Evolutionary conservation across 1,140 invertebrate species (phyloP).

Genomic region (Diorhabda carinulata): DNA sequence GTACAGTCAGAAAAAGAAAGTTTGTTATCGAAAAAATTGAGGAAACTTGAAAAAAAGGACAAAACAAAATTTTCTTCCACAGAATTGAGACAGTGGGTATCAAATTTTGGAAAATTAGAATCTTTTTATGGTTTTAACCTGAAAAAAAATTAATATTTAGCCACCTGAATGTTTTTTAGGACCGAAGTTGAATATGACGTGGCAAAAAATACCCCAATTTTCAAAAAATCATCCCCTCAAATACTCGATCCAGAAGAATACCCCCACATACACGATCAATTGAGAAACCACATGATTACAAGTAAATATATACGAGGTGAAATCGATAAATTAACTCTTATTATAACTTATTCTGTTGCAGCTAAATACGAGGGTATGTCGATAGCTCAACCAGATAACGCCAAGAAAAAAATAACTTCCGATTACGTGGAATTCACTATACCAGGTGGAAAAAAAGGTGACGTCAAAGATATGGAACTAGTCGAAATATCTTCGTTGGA

Average conservation of each 20-base stretch:
- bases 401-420: conserved; percentile 64
- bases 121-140: no score
- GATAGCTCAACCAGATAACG: conserved; percentile 49
- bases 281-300: conserved; percentile 32
- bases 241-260: conserved; percentile 30
- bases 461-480: conserved; percentile 61
- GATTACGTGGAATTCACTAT: conserved; percentile 86
- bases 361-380: conserved; percentile 34
- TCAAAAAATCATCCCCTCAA: conserved; percentile 25
- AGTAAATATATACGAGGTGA: conserved; percentile 21
- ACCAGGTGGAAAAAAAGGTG: conserved; percentile 66
- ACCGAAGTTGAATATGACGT: conserved; percentile 32
- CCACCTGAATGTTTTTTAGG: conserved; percentile 19
- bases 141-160: no score
- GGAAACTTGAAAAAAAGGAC: conserved; percentile 83
- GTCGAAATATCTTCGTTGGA: conserved; percentile 68
- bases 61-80: conserved; percentile 35
- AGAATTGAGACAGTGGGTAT: conserved; percentile 29
- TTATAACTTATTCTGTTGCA: conserved; percentile 14
- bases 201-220: conserved; percentile 30
- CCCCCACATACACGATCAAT: conserved; percentile 38
- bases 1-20: conserved; percentile 84
- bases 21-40: conserved; percentile 70
- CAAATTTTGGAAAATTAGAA: background rate
- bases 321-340: conserved; percentile 3